These are phyloP conservation scores for Nilaparvata lugens DNA, from an alignment of 1,140 invertebrate species.

Conservation along the genomic window DNA sequence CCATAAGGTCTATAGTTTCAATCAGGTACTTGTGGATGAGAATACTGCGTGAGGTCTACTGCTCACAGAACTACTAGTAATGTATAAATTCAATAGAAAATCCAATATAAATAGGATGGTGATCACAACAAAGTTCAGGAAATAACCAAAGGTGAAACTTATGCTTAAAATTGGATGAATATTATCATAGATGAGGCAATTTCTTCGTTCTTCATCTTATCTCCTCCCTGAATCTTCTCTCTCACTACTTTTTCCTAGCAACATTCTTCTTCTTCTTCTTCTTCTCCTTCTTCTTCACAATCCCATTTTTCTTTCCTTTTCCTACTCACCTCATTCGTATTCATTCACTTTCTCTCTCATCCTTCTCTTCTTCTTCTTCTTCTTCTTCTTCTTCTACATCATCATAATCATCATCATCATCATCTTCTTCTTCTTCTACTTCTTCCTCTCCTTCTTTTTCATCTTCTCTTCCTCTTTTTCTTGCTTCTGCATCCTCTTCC, in stretches of 20 bases:
- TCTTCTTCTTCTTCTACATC: slow-evolving; percentile 7
- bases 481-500: neutral
- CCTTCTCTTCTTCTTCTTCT: slow-evolving; percentile 7
- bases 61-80: too few relatives aligned
- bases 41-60: too few relatives aligned
- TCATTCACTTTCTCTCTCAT: neutral
- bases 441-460: slow-evolving; percentile 7
- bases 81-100: too few relatives aligned
- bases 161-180: too few relatives aligned
- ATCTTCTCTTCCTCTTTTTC: slow-evolving; percentile 1
- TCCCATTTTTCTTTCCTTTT: slow-evolving; percentile 10
- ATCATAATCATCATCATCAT: slow-evolving; percentile 9
- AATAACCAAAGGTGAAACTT: too few relatives aligned
- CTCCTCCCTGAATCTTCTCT: slow-evolving; percentile 10
- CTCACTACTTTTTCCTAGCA: slow-evolving; percentile 15
- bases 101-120: too few relatives aligned
- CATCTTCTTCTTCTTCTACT: slow-evolving; percentile 16
- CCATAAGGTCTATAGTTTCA: too few relatives aligned
- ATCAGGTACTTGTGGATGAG: too few relatives aligned
- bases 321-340: slow-evolving; percentile 8
- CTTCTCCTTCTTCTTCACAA: slow-evolving; percentile 16
- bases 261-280: slow-evolving; percentile 11
- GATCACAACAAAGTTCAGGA: too few relatives aligned
- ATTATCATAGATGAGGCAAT: too few relatives aligned
- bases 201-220: neutral